phyloP scores from a whole-genome alignment of 2,888 invertebrate genomes.

The Orthosia gothica region DNA sequence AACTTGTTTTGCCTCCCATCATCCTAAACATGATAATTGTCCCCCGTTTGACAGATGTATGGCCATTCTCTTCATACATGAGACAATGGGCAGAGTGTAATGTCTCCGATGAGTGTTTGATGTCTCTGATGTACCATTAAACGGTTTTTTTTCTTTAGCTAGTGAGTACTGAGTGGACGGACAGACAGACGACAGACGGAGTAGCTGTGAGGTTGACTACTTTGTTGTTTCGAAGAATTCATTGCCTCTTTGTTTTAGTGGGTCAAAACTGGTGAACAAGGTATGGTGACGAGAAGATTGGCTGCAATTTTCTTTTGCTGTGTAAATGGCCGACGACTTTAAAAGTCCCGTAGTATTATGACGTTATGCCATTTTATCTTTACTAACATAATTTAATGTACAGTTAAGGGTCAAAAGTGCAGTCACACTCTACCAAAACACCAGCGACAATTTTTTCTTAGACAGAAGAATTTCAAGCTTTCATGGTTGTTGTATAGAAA shows the following conservation, averaged over 20 bases:
- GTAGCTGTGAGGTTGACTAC: slow-evolving; percentile 18
- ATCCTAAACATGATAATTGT: slow-evolving; percentile 46
- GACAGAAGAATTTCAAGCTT: too few relatives aligned
- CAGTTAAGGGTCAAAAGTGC: too few relatives aligned
- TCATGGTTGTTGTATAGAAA: too few relatives aligned
- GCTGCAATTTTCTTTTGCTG: not conserved
- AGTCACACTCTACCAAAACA: too few relatives aligned
- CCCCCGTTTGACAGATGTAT: slow-evolving; percentile 53
- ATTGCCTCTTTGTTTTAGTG: slow-evolving; percentile 6
- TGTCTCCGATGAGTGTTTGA: slow-evolving; percentile 61
- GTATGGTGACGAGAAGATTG: not conserved
- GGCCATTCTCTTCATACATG: slow-evolving; percentile 33
- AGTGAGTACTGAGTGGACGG: slow-evolving; percentile 21
- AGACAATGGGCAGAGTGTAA: slow-evolving; percentile 53
- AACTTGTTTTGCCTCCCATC: slow-evolving; percentile 19
- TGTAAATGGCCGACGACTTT: not conserved
- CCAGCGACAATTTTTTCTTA: too few relatives aligned
- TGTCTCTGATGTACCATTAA: slow-evolving; percentile 62
- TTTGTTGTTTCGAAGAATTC: slow-evolving; percentile 27
- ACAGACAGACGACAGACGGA: slow-evolving; percentile 49
- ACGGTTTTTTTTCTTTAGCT: slow-evolving; percentile 52
- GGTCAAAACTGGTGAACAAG: not conserved
- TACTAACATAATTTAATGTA: too few relatives aligned
- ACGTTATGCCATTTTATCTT: too few relatives aligned
- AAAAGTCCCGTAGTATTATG: too few relatives aligned